Evolutionary conservation across 1,140 invertebrate species (phyloP).

Genomic region (Eumeta japonica): DNA sequence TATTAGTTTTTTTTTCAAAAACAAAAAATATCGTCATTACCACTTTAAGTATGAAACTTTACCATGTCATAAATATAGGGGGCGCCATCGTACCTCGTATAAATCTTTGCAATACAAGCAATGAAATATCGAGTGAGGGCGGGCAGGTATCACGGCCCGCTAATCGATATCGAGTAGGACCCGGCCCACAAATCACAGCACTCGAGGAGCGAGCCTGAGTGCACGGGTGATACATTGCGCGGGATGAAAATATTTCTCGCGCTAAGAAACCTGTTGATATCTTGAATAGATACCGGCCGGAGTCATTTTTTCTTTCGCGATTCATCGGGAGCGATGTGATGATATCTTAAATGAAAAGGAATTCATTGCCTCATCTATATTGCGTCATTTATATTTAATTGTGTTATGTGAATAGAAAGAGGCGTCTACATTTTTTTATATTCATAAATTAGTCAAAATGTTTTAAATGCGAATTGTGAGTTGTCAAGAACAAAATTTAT

Average conservation of each 20-base stretch:
- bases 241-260: slow-evolving; percentile 40
- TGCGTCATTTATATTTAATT: slow-evolving; percentile 32
- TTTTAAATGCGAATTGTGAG: too few species aligned
- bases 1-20: too few species aligned
- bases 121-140: not conserved
- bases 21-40: too few species aligned
- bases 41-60: too few species aligned
- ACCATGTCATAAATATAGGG: too few species aligned
- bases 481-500: too few species aligned
- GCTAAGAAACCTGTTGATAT: slow-evolving; percentile 37
- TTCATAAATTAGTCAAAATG: too few species aligned
- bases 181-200: slow-evolving; percentile 7
- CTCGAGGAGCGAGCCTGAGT: slow-evolving; percentile 5
- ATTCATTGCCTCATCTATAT: slow-evolving; percentile 21
- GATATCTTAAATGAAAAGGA: too few species aligned
- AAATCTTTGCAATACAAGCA: too few species aligned
- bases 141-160: not conserved
- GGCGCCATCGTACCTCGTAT: too few species aligned
- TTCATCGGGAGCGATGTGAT: not conserved
- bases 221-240: slow-evolving; percentile 33
- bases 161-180: slow-evolving; percentile 9
- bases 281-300: slow-evolving; percentile 3
- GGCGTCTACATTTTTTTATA: too few species aligned
- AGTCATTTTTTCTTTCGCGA: not conserved
- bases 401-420: too few species aligned